Evolutionary conservation across 1,140 invertebrate genomes (phyloP).

Genomic region (Leptinotarsa lineolata): DNA sequence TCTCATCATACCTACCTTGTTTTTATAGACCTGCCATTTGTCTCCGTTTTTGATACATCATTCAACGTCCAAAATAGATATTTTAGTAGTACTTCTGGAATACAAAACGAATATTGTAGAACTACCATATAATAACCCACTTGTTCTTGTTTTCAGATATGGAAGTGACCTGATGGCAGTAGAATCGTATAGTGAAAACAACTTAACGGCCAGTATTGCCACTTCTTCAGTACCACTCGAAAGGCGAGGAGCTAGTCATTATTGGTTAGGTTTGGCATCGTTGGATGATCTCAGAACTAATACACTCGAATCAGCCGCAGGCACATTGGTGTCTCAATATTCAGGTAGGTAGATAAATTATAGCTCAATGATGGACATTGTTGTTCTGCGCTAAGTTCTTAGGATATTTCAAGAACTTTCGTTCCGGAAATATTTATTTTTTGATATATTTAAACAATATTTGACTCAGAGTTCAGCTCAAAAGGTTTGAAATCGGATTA

Average conservation of each 20-base stretch:
- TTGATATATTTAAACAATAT: too few relatives aligned
- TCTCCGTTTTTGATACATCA: too few relatives aligned
- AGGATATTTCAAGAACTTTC: too few relatives aligned
- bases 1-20: too few relatives aligned
- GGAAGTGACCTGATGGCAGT: constrained; percentile 90
- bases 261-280: constrained; percentile 87
- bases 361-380: neutral
- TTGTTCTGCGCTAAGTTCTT: neutral
- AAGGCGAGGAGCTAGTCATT: constrained; percentile 66
- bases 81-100: too few relatives aligned
- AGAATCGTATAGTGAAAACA: constrained; percentile 88
- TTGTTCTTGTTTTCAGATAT: constrained; percentile 67
- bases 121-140: too few relatives aligned
- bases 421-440: too few relatives aligned
- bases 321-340: constrained; percentile 89
- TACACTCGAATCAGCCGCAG: constrained; percentile 90
- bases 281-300: constrained; percentile 91
- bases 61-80: too few relatives aligned
- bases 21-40: too few relatives aligned
- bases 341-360: constrained; percentile 65
- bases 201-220: constrained; percentile 83
- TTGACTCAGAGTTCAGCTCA: too few relatives aligned
- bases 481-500: too few relatives aligned
- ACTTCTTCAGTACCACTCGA: constrained; percentile 60
- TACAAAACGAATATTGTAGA: too few relatives aligned